phyloP scores from a whole-genome alignment of 2,113 vertebrate species.

The Dolichotis patagonum region DNA sequence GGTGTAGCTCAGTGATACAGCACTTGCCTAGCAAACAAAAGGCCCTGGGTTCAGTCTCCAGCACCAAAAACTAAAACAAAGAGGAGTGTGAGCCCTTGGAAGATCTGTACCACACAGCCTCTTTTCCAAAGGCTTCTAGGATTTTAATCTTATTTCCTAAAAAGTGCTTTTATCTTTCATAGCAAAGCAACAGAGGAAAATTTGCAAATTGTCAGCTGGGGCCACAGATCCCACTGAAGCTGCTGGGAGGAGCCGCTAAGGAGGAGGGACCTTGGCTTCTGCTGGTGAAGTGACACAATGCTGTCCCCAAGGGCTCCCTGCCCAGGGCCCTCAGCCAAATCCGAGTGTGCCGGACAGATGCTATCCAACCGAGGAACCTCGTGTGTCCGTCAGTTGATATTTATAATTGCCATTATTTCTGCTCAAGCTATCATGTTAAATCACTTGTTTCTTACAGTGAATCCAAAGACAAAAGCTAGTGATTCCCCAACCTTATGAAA shows the following conservation, averaged over 20 bases:
- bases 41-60: neutral
- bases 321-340: neutral
- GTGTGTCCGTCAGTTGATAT: neutral
- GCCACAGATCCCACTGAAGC: neutral
- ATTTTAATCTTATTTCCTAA: conserved; percentile 44
- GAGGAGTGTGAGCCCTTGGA: conserved; percentile 1
- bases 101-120: neutral
- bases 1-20: neutral
- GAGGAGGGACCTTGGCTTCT: neutral
- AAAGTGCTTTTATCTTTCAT: conserved; percentile 37
- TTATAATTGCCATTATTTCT: neutral
- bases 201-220: neutral
- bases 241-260: neutral
- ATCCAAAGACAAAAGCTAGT: neutral
- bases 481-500: neutral
- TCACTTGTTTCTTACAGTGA: neutral
- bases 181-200: neutral
- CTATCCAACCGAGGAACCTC: neutral
- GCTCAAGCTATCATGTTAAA: conserved; percentile 33
- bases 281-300: neutral
- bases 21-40: neutral
- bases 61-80: neutral
- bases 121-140: neutral
- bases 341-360: neutral
- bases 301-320: neutral